Conservation (phyloP, 2,797 vertebrate species). For the Sphenopsis melanotis region DNA sequence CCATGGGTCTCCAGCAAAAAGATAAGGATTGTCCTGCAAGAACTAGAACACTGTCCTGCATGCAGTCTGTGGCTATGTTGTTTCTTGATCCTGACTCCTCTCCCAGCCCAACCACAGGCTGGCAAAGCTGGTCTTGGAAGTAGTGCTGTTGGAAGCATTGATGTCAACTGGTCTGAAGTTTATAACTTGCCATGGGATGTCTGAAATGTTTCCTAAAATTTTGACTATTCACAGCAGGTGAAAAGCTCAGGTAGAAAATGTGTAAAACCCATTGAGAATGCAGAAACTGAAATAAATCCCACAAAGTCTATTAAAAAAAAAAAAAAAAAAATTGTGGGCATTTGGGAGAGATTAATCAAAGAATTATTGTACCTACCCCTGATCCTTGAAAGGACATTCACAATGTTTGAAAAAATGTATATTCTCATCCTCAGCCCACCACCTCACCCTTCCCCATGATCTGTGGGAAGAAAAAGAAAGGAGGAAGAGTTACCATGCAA, state of each 20-base stretch:
- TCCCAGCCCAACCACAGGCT: fast-evolving
- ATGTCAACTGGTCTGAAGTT: background rate
- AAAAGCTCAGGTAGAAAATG: background rate
- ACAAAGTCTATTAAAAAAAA: fast-evolving
- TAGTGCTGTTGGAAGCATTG: fast-evolving
- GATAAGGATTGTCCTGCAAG: background rate
- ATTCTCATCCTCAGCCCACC: background rate
- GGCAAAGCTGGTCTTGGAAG: background rate
- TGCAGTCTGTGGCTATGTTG: background rate
- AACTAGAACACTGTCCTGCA: fast-evolving
- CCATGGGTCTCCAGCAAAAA: background rate
- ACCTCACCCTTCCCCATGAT: fast-evolving
- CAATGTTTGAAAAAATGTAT: background rate
- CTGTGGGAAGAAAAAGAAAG: background rate
- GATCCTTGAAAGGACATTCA: background rate
- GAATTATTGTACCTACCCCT: background rate
- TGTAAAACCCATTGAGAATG: background rate
- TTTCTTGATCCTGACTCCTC: background rate
- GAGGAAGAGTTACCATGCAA: fast-evolving
- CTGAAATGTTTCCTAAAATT: background rate
- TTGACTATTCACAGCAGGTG: background rate
- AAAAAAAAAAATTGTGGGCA: background rate
- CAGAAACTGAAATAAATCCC: background rate
- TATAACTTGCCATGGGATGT: fast-evolving
- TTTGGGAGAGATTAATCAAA: background rate